These are phyloP conservation scores for Geophilus truncorum DNA, from an alignment of 2,888 invertebrate genomes.

Conservation along the genomic window DNA sequence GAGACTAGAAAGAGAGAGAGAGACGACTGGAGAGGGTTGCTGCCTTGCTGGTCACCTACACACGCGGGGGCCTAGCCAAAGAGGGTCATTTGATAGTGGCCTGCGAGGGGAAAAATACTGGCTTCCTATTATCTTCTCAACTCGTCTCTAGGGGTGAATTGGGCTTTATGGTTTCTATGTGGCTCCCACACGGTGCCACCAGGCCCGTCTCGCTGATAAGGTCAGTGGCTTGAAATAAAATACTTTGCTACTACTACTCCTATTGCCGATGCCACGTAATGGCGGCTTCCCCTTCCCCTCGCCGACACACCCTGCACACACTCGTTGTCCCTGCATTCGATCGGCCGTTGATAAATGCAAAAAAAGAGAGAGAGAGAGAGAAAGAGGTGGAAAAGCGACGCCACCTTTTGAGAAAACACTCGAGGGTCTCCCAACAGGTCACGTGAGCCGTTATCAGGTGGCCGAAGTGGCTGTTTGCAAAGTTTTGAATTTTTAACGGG, in stretches of 20 bases:
- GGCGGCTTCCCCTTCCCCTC: not conserved
- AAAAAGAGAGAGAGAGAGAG: not conserved
- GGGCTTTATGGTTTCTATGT: constrained; percentile 11
- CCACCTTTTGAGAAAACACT: not conserved
- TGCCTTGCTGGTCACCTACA: constrained; percentile 4
- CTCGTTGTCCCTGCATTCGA: not conserved
- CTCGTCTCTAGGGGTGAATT: constrained; percentile 9
- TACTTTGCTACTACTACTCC: not conserved
- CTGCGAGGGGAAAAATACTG: constrained; percentile 13
- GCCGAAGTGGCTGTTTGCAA: no score
- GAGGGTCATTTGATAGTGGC: constrained; percentile 15
- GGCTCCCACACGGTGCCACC: not conserved
- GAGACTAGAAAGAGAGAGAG: no score
- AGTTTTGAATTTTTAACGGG: no score
- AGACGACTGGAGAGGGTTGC: no score
- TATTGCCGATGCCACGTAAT: not conserved
- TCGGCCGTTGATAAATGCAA: not conserved
- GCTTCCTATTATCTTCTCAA: constrained; percentile 17
- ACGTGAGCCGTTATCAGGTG: no score
- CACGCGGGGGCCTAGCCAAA: not conserved
- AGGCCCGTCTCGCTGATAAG: not conserved
- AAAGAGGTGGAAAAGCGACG: not conserved
- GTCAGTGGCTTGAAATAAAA: constrained; percentile 9
- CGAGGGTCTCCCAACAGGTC: not conserved
- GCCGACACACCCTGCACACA: not conserved